Evolutionary conservation across 2,888 invertebrate genomes (phyloP).

Genomic region (Andrena dorsata): DNA sequence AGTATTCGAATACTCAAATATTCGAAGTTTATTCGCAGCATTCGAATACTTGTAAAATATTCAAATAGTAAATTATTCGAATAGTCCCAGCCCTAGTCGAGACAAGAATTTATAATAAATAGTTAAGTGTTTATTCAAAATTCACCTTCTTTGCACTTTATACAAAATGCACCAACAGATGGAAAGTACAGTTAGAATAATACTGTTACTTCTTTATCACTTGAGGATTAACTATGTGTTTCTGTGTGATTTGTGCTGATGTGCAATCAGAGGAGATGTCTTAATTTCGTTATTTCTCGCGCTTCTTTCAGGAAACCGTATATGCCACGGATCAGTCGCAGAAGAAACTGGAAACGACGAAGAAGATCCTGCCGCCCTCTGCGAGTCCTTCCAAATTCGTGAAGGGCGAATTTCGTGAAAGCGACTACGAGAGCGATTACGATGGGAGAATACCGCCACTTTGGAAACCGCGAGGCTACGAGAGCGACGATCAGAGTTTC

Average conservation of each 20-base stretch:
- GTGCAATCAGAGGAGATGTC: too few relatives aligned
- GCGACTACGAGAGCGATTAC: constrained; percentile 91
- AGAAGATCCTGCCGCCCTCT: constrained; percentile 85
- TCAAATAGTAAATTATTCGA: too few relatives aligned
- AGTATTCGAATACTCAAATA: too few relatives aligned
- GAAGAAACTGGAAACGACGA: constrained; percentile 76
- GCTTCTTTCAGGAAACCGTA: constrained; percentile 85
- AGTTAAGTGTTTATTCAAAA: too few relatives aligned
- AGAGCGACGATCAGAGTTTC: constrained; percentile 86
- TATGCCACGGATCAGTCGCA: constrained; percentile 85
- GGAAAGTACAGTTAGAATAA: too few relatives aligned
- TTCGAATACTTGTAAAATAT: too few relatives aligned
- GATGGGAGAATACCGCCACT: constrained; percentile 88
- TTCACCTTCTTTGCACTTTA: too few relatives aligned
- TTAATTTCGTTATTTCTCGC: not conserved
- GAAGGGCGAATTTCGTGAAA: constrained; percentile 89
- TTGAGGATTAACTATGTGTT: constrained; percentile 5
- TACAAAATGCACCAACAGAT: too few relatives aligned
- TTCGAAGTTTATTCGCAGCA: too few relatives aligned
- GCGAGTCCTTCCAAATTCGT: constrained; percentile 89
- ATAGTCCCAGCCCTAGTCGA: too few relatives aligned
- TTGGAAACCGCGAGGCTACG: constrained; percentile 87
- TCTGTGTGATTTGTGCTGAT: not conserved
- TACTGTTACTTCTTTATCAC: not conserved
- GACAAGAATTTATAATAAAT: too few relatives aligned